These are phyloP conservation scores for Ophonus ardosiacus DNA, from an alignment of 2,888 invertebrate species.

Conservation along the genomic window DNA sequence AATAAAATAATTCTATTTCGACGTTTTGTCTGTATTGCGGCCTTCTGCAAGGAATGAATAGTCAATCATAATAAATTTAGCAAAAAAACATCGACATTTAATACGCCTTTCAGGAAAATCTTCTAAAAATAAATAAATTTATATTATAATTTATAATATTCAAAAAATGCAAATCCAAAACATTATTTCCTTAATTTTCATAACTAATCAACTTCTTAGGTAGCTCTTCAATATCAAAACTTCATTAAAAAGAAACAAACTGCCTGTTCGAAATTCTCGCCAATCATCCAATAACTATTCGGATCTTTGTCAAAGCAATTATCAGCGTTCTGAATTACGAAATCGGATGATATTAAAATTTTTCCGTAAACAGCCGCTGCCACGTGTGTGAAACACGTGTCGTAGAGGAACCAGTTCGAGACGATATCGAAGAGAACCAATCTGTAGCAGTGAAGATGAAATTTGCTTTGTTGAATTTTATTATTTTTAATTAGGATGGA, in stretches of 20 bases:
- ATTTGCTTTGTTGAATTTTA: constrained; percentile 53
- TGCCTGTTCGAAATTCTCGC: constrained; percentile 5
- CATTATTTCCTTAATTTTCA: constrained; percentile 11
- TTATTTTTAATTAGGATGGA: constrained; percentile 50
- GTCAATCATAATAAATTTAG: too few species aligned
- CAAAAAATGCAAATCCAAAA: constrained; percentile 2
- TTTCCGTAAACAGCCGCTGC: constrained; percentile 32
- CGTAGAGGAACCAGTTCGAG: constrained; percentile 32
- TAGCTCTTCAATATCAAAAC: not conserved
- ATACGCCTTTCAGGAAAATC: constrained; percentile 6
- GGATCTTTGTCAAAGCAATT: constrained; percentile 51
- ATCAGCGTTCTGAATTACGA: constrained; percentile 16
- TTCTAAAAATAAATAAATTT: constrained; percentile 20
- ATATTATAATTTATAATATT: not conserved
- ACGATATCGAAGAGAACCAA: not conserved
- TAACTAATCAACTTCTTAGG: constrained; percentile 14
- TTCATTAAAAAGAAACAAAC: constrained; percentile 2
- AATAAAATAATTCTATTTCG: too few species aligned
- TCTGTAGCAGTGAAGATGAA: constrained; percentile 29
- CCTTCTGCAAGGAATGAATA: too few species aligned
- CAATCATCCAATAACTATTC: constrained; percentile 29
- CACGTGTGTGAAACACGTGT: constrained; percentile 43
- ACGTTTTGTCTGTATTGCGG: too few species aligned
- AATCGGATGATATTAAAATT: constrained; percentile 48
- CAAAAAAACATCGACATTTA: not conserved